Conservation (phyloP, 2,113 vertebrate species). For the Melozone crissalis region DNA sequence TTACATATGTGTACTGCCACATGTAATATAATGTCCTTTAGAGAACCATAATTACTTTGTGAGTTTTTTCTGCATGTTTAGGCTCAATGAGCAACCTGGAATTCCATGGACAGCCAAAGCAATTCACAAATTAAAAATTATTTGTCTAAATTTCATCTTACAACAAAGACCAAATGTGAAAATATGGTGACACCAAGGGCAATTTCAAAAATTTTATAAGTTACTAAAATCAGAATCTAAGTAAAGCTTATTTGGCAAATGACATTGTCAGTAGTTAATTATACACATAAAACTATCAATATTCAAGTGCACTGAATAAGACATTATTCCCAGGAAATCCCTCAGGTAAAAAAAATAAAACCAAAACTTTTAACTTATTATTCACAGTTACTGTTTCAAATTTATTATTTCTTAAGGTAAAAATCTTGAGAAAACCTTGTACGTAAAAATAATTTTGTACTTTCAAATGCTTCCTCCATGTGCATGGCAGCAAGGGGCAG, state of each 20-base stretch:
- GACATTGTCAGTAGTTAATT: no score
- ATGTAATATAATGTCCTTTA: neutral
- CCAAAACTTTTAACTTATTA: neutral
- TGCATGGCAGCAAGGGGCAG: neutral
- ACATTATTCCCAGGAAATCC: neutral
- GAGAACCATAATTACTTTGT: neutral
- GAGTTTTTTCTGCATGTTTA: neutral
- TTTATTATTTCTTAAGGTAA: neutral
- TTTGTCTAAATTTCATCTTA: neutral
- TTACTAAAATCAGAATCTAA: neutral
- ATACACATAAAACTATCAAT: neutral
- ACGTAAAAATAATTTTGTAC: neutral
- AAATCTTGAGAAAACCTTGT: neutral
- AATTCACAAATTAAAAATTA: neutral
- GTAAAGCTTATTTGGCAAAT: neutral
- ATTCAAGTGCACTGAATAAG: neutral
- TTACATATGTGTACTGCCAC: accelerated
- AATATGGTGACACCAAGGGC: neutral
- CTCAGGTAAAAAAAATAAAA: no score
- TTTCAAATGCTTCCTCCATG: neutral
- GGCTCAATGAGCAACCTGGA: neutral
- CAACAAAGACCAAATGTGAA: neutral
- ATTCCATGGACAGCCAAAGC: no score
- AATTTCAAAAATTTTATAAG: neutral
- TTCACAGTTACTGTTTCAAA: neutral